Percentiles rank a stretch among this genome's conserved stretches.
phyloP scores from a whole-genome alignment of 2,797 vertebrate genomes.

The Serranus cabrilla region DNA sequence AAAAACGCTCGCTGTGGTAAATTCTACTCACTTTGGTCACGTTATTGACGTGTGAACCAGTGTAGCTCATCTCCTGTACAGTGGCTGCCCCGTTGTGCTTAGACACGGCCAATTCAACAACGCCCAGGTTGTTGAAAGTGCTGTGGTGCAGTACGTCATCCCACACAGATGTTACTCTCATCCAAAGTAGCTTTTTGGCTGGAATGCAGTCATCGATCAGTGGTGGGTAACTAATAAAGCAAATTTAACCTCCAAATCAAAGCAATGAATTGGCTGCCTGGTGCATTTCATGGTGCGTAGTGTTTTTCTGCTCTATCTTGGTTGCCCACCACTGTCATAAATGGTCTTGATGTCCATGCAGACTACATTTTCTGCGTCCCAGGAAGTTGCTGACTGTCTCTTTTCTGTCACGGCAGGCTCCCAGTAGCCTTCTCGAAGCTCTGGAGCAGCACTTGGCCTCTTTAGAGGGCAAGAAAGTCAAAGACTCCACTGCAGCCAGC shows the following conservation, averaged over 20 bases:
- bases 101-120: constrained; percentile 73
- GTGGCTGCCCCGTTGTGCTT: constrained; percentile 79
- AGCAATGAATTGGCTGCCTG: constrained; percentile 30
- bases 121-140: constrained; percentile 72
- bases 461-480: constrained; percentile 99
- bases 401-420: constrained; percentile 88
- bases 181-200: constrained; percentile 73
- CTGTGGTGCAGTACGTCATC: constrained; percentile 73
- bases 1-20: constrained; percentile 75
- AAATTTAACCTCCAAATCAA: constrained; percentile 16
- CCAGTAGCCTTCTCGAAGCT: constrained; percentile 99
- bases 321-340: constrained; percentile 77
- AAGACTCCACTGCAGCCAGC: constrained; percentile 99
- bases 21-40: constrained; percentile 57
- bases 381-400: constrained; percentile 55
- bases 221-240: constrained; percentile 69
- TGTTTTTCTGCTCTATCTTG: constrained; percentile 42
- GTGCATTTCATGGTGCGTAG: constrained; percentile 24
- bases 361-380: constrained; percentile 14
- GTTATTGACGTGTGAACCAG: constrained; percentile 53
- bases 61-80: constrained; percentile 71
- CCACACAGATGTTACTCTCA: constrained; percentile 74
- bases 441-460: constrained; percentile 99
- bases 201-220: constrained; percentile 76
- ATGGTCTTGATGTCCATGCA: constrained; percentile 55